Evolutionary conservation across 2,113 vertebrate species (phyloP).

Genomic region (Ceuthmochares aereus): DNA sequence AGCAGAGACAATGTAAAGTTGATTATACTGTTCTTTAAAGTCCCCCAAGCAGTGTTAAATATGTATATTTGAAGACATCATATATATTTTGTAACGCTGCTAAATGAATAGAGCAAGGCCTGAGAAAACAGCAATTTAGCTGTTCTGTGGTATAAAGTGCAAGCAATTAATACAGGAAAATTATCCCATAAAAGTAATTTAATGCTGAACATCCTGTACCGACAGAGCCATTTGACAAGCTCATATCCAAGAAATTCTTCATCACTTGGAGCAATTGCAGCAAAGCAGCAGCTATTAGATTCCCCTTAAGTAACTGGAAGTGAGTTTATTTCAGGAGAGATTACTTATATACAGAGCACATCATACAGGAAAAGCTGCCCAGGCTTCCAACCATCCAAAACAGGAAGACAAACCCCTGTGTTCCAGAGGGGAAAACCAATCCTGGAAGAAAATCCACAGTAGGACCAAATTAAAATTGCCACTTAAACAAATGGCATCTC

Average conservation of each 20-base stretch:
- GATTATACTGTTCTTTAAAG: background rate
- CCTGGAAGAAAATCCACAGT: conserved; percentile 28
- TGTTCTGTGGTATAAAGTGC: background rate
- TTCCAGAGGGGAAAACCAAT: conserved; percentile 53
- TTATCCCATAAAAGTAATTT: conserved; percentile 54
- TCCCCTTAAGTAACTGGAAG: conserved; percentile 65
- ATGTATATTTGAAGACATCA: background rate
- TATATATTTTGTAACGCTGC: background rate
- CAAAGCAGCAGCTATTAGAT: conserved; percentile 40
- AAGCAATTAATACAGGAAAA: conserved; percentile 60
- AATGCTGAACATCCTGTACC: conserved; percentile 58
- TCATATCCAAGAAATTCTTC: conserved; percentile 50
- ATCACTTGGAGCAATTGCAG: conserved; percentile 22
- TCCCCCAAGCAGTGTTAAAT: background rate
- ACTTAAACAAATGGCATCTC: conserved; percentile 55
- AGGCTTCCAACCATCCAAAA: conserved; percentile 57
- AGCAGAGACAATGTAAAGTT: background rate
- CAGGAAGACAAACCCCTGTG: conserved; percentile 61
- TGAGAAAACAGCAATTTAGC: conserved; percentile 23
- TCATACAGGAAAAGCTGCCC: conserved; percentile 59
- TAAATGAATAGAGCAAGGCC: background rate
- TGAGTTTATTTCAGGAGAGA: conserved; percentile 67
- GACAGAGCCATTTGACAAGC: conserved; percentile 45
- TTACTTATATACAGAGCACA: conserved; percentile 58
- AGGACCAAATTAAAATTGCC: conserved; percentile 44